Evolutionary conservation across 2,113 vertebrate species (phyloP), one percentile per base, ranked within the genome.

Genomic region (Larimichthys polyactis): DNA sequence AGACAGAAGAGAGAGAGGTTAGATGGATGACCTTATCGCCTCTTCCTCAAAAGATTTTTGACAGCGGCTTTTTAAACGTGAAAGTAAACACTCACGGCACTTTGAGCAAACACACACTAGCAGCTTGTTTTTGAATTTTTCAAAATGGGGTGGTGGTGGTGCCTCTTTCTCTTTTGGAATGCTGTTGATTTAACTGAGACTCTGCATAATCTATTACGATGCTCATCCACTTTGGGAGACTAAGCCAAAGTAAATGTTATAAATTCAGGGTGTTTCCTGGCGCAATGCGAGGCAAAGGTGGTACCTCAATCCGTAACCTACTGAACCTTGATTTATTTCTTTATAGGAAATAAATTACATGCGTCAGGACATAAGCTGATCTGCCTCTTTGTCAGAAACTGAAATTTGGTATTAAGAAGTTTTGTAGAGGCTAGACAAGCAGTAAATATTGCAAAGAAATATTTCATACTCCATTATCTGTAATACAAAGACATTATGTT

Each of bases 101-200:
- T 67, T 65, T 29, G 49, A 79, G 79, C 80, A 80, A 83, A 84
- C 64, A 73, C 58, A 58, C 58, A 58, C 57, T 49, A 57, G 32
- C 57, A 74, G 77, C 74, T 70, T 82, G 72, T 92, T 79, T 59
- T 79, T 59, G 78, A 69, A 29, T 83, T 74, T 78, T 82, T 68
- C 75, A 19, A 64, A 71, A 60, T 19, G 55, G 24, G 36, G 32
- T 11, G 62, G 58, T 11, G 62, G 58, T 22, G 19, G 58, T 69
- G 48, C 59, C 59, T 89, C 62, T 83, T 87, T 40, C 36, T 40
- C 36, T 40, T 27, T 40, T 52, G 71, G 68, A 65, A 32, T 83
- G 86, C 67, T 81, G 73, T 65, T 88, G 75, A 85, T 86, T 89
- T 90, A 90, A 91, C n/a, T 79, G 78, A 89, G 74, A 29, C 44